These are phyloP conservation scores for Palaemon carinicauda DNA, from an alignment of 1,140 invertebrate genomes.

Conservation along the genomic window DNA sequence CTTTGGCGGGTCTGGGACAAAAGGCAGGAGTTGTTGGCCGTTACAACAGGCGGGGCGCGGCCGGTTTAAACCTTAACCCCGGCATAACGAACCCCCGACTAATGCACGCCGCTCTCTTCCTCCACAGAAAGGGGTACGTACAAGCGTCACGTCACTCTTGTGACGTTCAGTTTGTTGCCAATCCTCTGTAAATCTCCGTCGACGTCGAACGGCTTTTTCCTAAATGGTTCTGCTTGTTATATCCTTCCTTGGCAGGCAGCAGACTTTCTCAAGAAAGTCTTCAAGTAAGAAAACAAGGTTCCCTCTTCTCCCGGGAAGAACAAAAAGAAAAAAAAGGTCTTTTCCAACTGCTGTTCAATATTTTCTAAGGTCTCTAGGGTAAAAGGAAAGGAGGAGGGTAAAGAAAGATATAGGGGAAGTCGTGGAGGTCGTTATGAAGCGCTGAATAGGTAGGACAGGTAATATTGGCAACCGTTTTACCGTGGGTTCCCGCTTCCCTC, in stretches of 20 bases:
- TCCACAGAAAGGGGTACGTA: too few species aligned
- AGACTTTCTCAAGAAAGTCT: neutral
- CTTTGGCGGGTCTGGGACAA: slow-evolving; percentile 34
- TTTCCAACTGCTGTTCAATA: neutral
- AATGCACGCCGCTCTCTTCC: neutral
- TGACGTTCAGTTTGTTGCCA: too few species aligned
- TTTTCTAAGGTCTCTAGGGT: neutral
- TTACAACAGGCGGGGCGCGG: slow-evolving; percentile 18
- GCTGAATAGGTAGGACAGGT: slow-evolving; percentile 35
- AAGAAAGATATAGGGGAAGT: neutral
- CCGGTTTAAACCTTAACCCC: neutral
- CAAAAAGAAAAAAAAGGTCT: neutral
- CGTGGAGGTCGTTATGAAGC: neutral
- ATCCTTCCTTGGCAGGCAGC: neutral
- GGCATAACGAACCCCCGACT: too few species aligned
- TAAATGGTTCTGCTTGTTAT: neutral
- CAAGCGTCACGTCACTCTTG: too few species aligned
- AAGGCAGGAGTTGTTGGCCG: slow-evolving; percentile 46
- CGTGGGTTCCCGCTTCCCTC: neutral
- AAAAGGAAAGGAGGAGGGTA: neutral
- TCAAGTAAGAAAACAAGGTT: neutral
- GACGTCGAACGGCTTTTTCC: neutral
- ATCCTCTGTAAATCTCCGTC: too few species aligned
- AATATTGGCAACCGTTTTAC: slow-evolving; percentile 46
- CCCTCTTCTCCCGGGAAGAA: neutral